These are phyloP conservation scores for Musca domestica DNA, from an alignment of 1,140 invertebrate species.

Conservation along the genomic window DNA sequence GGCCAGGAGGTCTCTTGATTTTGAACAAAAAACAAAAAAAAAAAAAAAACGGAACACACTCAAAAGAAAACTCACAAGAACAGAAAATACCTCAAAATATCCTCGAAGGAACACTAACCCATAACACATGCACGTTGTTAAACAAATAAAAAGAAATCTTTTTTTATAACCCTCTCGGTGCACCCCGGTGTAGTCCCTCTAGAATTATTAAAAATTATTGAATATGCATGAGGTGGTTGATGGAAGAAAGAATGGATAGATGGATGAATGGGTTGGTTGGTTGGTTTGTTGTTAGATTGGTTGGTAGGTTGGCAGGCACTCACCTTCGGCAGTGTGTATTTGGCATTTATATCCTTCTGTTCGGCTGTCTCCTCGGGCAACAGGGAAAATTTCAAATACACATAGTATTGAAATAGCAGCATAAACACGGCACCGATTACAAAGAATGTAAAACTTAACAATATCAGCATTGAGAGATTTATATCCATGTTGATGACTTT, in stretches of 20 bases:
- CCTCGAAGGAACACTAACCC: too few relatives aligned
- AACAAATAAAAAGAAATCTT: too few relatives aligned
- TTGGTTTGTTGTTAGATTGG: not conserved
- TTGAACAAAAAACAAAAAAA: too few relatives aligned
- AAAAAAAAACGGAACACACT: too few relatives aligned
- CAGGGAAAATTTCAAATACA: constrained; percentile 56
- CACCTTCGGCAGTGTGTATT: constrained; percentile 56
- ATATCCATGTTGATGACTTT: constrained; percentile 45
- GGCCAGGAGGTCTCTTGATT: too few relatives aligned
- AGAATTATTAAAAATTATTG: constrained; percentile 30
- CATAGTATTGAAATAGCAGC: constrained; percentile 57
- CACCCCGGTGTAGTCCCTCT: too few relatives aligned
- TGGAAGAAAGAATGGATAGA: not conserved
- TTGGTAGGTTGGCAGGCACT: constrained; percentile 21
- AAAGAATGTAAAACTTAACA: constrained; percentile 52
- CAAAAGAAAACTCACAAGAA: too few relatives aligned
- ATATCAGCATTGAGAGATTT: constrained; percentile 48
- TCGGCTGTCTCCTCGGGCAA: constrained; percentile 52
- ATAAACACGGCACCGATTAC: constrained; percentile 57
- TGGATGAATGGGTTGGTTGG: not conserved
- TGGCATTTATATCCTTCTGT: constrained; percentile 52
- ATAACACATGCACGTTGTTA: too few relatives aligned
- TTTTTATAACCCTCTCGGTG: too few relatives aligned
- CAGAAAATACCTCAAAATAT: too few relatives aligned
- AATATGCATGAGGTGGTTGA: constrained; percentile 18